Conservation (phyloP, 2,888 invertebrate genomes). For the Phalera bucephala region DNA sequence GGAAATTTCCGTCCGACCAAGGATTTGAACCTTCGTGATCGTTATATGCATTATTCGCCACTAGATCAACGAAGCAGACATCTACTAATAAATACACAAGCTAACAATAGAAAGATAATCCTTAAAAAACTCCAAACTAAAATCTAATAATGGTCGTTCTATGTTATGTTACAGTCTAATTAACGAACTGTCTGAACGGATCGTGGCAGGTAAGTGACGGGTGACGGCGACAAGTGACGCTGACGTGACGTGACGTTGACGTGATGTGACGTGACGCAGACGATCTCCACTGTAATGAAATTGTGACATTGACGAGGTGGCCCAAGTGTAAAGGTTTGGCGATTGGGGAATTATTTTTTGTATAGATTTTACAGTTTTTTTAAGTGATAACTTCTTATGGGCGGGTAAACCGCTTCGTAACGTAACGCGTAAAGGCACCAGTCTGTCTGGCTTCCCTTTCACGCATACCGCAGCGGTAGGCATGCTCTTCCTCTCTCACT, state of each 20-base stretch:
- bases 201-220: constrained; percentile 66
- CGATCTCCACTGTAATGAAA: constrained; percentile 70
- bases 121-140: constrained; percentile 17
- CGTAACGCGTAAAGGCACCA: no score
- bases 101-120: no score
- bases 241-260: constrained; percentile 45
- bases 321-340: constrained; percentile 21
- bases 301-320: constrained; percentile 59
- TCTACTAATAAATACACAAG: no score
- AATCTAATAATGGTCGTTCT: constrained; percentile 21
- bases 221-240: constrained; percentile 40
- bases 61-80: no score
- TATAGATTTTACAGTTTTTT: not conserved
- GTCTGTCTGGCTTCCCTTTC: no score
- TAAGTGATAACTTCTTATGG: no score
- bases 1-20: no score
- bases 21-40: no score
- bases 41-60: no score
- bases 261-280: constrained; percentile 42
- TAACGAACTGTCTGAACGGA: constrained; percentile 67
- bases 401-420: no score
- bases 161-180: constrained; percentile 69
- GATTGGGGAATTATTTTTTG: constrained; percentile 4
- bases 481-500: no score
- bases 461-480: no score